Base-by-base conservation (phyloP, 2,888 invertebrate genomes). In the Falcaria lacertinaria region DNA sequence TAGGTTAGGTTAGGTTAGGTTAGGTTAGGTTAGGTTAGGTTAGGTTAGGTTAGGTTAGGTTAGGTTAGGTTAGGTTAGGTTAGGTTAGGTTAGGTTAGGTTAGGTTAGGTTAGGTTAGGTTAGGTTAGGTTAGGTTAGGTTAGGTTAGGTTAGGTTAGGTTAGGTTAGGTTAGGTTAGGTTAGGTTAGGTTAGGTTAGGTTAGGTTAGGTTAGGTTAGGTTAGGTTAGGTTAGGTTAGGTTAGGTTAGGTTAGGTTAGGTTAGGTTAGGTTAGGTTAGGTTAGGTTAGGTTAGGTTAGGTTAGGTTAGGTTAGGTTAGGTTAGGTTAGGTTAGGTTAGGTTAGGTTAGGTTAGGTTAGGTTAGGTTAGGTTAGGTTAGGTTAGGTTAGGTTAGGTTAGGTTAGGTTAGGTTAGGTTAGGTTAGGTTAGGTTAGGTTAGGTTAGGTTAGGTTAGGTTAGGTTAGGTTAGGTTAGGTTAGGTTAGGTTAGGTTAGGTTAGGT, bases 1-100 rank as follows among this genome's bases (percentile, higher is more conserved):
- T 44, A 47, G 45, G 52, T 50, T 59, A 46, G 52, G 55, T 52
- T 59, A 50, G 52, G 53, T 57, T 58, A 44, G 54, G 54, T 45
- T 50, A 34, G 43, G 44, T 49, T 44, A 39, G 49, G 43, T 43
- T 50, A 41, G 43, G 43, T 46, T 52, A 37, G 46, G 44, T 49
- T 50, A 39, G 45, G 44, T 39, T 50, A 35, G 47, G 45, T 43
- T 45, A 35, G 43, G 48, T 52, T 59, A 47, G 55, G 52, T 54
- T 57, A 44, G 50, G 53, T 47, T 48, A 42, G 51, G 54, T 50
- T 50, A 42, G 47, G 52, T 50, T 50, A 35, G 42, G 44, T 19
- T 43, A 35, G 16, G 43, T 17, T 41, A 22, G 47, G 38, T 47
- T 33, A 35, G 49, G 49, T 39, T 38, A 34, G 43, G 37, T 44